These are phyloP conservation scores for Marmota flaviventris DNA, from an alignment of 2,113 vertebrate species.

Conservation along the genomic window DNA sequence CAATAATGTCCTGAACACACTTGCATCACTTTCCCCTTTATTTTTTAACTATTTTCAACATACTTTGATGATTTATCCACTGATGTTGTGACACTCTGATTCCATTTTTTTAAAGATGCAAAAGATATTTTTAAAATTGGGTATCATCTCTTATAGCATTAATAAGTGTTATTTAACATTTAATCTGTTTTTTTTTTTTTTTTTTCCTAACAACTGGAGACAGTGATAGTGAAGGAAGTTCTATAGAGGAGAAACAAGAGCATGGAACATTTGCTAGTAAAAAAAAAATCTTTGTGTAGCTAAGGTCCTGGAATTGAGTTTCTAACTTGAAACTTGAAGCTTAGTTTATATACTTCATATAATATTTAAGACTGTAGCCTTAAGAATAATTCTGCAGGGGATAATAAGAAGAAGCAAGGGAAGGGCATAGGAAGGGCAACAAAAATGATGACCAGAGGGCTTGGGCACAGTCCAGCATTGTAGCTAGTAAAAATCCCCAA, in stretches of 20 bases:
- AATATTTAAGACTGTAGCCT: neutral
- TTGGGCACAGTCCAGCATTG: fast-evolving
- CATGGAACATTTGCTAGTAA: neutral
- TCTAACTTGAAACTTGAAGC: neutral
- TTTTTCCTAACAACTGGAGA: neutral
- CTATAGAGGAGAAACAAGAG: neutral
- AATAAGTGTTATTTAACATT: neutral
- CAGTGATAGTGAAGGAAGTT: neutral
- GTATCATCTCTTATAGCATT: neutral
- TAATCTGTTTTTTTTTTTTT: neutral
- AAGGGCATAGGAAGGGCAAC: neutral
- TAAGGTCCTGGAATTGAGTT: neutral
- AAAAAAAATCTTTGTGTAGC: neutral
- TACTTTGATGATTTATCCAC: neutral
- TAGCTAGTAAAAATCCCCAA: neutral
- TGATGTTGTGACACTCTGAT: neutral
- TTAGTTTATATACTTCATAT: neutral
- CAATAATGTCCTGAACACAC: neutral
- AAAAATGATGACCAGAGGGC: neutral
- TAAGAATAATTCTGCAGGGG: neutral
- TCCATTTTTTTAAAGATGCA: neutral
- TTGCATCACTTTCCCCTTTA: neutral
- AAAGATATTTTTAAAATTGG: neutral
- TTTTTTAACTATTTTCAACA: neutral
- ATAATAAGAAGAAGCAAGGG: neutral